Base-by-base conservation (phyloP, 2,888 invertebrate species). In the Argyresthia albistria region DNA sequence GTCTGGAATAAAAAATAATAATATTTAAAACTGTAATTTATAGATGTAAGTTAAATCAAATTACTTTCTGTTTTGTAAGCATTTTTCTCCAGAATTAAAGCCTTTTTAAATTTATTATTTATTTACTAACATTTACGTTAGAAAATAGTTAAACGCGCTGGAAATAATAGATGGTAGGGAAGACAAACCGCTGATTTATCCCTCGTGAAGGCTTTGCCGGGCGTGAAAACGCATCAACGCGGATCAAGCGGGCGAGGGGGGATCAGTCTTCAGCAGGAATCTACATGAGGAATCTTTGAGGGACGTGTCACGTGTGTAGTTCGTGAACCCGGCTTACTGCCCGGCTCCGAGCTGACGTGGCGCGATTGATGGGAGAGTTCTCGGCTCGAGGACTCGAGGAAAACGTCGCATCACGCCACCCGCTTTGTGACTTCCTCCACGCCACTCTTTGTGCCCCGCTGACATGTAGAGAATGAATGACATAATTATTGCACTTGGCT, bases 201-300 rank as follows among this genome's bases (percentile, higher is more conserved):
- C 15, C 14, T 14, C 14, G 10, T 45, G 15, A 14, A 16, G 14
- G 15, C 35, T 48, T 37, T 37, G 15, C 37, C 36, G 14, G 37
- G 37, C 55, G 54, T 54, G 54, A 54, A 53, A 52, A 51, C 55
- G 58, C 57, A 60, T 62, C 62, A 63, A 59, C 58, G 48, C 55
- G 61, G 61, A 62, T 67, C 57, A 62, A 53, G 56, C 56, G 57
- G 70, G 65, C 67, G 65, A 60, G 60, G 59, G 60, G 58, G 63
- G 63, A 66, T 69, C 65, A 63, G 60, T 63, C 60, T 66, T 63
- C 65, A 67, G 65, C 59, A 62, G 65, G 72, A 73, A 69, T 71
- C 70, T 64, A 64, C 61, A 70, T 73, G 71, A 73, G 76, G 73
- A 76, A 76, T 77, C 68, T 70, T 55, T 59, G 60, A 56, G 61